Evolutionary conservation across 2,888 invertebrate species (phyloP), one percentile per base, ranked within the genome.

Genomic region (Globia sparganii): DNA sequence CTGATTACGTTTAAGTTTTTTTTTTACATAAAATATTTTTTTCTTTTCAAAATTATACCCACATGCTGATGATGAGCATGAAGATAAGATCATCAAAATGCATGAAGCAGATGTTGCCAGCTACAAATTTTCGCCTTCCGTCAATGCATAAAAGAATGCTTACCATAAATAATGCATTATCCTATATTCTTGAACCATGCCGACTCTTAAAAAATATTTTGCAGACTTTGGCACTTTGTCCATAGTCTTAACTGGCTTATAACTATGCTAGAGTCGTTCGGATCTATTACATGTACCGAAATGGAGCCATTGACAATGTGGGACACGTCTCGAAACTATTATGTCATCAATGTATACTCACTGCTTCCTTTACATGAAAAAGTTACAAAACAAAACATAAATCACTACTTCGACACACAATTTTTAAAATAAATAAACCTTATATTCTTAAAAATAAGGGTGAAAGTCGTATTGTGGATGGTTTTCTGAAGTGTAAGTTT

Each of bases 311-410:
- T 88, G 75, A 72, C 46, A 6, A 91, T 89, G 85, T 86, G 46
- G 80, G 49, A 74, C 91, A 91, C 91, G 91, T 88, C 53, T 76
- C 43, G n/a, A 49, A 73, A 75, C 85, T 87, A 91, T 90, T 91
- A 89, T 89, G 87, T 90, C 88, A 90, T 88, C 89, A 83, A 82
- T 87, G 90, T 89, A 87, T 84, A 76, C 75, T 69, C 75, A 69
- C 79, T 85, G 76, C 87, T 90, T 91, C 91, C 91, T 88, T 78
- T 88, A 90, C 88, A 88, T 83, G 80, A 90, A 91, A 91, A 86
- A 88, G 68, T 77, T 73, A 81, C 78, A 64, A 83, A 75, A 75
- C 86, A 69, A 82, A 70, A n/a, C 43, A 61, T 59, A 77, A 72
- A 72, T 46, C 56, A 53, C 9, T 4, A 2, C 46, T 49, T 11